These are phyloP conservation scores for Stegastes partitus DNA, from an alignment of 2,113 vertebrate genomes.

Conservation along the genomic window DNA sequence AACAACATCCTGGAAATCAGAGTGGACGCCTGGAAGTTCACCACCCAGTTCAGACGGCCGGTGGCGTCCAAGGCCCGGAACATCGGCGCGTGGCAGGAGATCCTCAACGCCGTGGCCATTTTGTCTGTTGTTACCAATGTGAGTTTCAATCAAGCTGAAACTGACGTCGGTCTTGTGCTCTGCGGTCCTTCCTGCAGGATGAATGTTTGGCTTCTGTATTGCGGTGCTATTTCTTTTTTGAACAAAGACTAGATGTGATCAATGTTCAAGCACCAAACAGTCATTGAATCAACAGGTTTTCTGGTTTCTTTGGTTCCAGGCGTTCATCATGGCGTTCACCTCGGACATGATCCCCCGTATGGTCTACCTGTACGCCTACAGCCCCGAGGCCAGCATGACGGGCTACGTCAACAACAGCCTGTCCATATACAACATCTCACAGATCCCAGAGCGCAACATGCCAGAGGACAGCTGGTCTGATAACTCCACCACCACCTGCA, in stretches of 20 bases:
- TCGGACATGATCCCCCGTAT: conserved; percentile 98
- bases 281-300: too few species aligned
- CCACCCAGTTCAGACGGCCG: conserved; percentile 94
- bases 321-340: conserved; percentile 97
- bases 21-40: conserved; percentile 98
- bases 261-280: not conserved
- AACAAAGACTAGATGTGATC: too few species aligned
- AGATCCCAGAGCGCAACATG: conserved; percentile 79
- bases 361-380: conserved; percentile 92
- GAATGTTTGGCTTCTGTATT: too few species aligned
- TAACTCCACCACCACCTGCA: conserved; percentile 86
- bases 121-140: conserved; percentile 97
- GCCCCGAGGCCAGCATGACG: conserved; percentile 76
- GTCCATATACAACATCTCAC: conserved; percentile 89
- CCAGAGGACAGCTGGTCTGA: conserved; percentile 81
- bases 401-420: conserved; percentile 95
- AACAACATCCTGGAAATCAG: conserved; percentile 97
- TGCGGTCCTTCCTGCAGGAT: too few species aligned
- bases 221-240: too few species aligned
- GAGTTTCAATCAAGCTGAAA: conserved; percentile 63
- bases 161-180: too few species aligned
- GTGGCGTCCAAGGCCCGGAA: conserved; percentile 94
- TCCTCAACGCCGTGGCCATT: conserved; percentile 92
- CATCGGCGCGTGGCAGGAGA: conserved; percentile 98
- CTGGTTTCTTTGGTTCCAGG: conserved; percentile 80